Evolutionary conservation across 2,797 vertebrate species (phyloP).

Genomic region (Rhincodon typus): DNA sequence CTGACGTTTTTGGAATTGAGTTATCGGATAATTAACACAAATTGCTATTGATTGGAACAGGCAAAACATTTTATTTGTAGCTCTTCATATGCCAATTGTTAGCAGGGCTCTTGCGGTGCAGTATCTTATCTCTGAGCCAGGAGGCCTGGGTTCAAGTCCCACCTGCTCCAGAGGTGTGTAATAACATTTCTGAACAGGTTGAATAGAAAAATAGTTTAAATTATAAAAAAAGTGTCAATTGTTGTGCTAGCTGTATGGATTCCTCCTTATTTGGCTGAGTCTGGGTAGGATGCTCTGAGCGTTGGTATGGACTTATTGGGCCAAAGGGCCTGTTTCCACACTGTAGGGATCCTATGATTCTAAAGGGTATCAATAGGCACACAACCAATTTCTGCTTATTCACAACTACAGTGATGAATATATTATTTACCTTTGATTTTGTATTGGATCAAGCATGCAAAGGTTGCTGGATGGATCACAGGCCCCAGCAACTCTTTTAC

Average conservation of each 20-base stretch:
- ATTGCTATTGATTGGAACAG: constrained; percentile 6
- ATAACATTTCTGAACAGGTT: too few relatives aligned
- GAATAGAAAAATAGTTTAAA: too few relatives aligned
- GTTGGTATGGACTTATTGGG: too few relatives aligned
- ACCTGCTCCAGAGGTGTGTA: too few relatives aligned
- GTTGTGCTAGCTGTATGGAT: not conserved
- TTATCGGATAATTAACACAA: constrained; percentile 26
- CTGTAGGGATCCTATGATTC: too few relatives aligned
- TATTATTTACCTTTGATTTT: not conserved
- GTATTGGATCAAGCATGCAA: not conserved
- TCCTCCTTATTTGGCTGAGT: not conserved
- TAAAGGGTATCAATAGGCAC: not conserved
- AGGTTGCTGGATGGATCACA: not conserved
- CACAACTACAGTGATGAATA: not conserved
- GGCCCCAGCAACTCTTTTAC: not conserved
- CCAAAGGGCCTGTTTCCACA: too few relatives aligned
- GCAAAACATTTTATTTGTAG: not conserved
- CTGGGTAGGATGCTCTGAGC: too few relatives aligned
- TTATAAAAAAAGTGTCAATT: not conserved
- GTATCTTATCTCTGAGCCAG: too few relatives aligned
- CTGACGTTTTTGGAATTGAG: not conserved
- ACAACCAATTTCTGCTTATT: constrained; percentile 18
- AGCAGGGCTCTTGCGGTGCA: too few relatives aligned
- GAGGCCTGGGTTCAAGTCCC: too few relatives aligned
- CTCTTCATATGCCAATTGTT: not conserved